phyloP scores from a whole-genome alignment of 2,888 invertebrate genomes.

The Acleris sparsana region DNA sequence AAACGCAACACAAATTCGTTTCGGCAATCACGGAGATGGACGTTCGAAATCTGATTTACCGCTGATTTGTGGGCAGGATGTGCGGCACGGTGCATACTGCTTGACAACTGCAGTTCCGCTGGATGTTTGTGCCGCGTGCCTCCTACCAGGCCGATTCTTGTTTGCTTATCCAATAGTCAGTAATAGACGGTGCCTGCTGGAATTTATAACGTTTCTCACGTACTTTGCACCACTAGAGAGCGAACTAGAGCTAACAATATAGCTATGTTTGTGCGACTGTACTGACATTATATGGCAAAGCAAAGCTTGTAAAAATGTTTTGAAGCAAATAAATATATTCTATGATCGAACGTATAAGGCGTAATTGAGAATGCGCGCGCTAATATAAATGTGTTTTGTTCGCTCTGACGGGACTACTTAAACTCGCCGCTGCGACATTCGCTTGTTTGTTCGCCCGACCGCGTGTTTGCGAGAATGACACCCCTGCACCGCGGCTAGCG shows the following conservation, averaged over 20 bases:
- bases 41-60: slow-evolving; percentile 78
- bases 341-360: no score
- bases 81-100: slow-evolving; percentile 24
- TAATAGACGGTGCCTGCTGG: background rate
- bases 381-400: no score
- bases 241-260: background rate
- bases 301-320: no score
- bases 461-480: no score
- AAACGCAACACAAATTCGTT: slow-evolving; percentile 47
- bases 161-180: slow-evolving; percentile 12
- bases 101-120: slow-evolving; percentile 25
- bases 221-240: background rate
- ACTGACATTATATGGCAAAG: no score
- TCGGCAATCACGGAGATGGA: slow-evolving; percentile 73
- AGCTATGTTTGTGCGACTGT: no score
- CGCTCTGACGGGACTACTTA: no score
- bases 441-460: no score
- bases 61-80: slow-evolving; percentile 73
- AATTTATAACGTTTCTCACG: background rate
- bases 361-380: no score
- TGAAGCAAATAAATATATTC: no score
- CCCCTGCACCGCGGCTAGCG: slow-evolving; percentile 6
- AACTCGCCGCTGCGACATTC: no score
- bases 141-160: background rate
- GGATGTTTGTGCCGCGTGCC: slow-evolving; percentile 7